A percentile compares a stretch with the other conserved stretches of the same genome.
phyloP scores from a whole-genome alignment of 1,140 invertebrate genomes.

The Parapsyche elsis region DNA sequence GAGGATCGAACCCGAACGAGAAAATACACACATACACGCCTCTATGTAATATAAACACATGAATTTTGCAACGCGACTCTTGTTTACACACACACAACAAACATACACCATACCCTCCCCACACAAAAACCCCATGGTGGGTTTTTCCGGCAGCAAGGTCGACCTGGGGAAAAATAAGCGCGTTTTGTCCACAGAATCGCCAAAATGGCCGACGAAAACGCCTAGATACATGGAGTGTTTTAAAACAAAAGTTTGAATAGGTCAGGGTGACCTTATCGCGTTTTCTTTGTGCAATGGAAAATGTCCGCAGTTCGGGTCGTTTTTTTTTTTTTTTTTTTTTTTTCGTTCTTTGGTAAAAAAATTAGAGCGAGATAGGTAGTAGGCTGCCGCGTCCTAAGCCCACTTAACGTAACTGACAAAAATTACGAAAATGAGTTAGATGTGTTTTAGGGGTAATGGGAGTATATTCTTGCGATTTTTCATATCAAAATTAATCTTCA shows the following conservation, averaged over 20 bases:
- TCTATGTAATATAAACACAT: conserved; percentile 41
- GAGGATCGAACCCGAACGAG: conserved; percentile 36
- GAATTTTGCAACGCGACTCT: conserved; percentile 38
- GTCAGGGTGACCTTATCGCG: conserved; percentile 21
- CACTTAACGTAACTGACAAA: no score
- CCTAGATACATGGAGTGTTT: not conserved
- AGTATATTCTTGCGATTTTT: no score
- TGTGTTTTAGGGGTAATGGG: no score
- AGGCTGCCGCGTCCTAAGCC: no score
- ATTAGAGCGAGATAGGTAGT: not conserved
- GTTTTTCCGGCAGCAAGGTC: no score
- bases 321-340: not conserved
- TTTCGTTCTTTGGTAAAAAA: not conserved
- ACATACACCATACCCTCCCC: not conserved
- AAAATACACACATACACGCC: not conserved
- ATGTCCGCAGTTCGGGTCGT: not conserved
- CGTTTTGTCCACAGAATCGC: no score
- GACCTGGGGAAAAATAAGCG: no score
- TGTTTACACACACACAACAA: not conserved
- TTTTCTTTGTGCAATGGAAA: not conserved
- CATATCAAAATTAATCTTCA: no score
- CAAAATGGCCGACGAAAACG: no score
- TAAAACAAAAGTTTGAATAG: conserved; percentile 31
- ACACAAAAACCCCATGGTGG: no score
- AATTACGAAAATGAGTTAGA: no score